Conservation (phyloP, 2,888 invertebrate species). For the Pristionchus maxplancki region DNA sequence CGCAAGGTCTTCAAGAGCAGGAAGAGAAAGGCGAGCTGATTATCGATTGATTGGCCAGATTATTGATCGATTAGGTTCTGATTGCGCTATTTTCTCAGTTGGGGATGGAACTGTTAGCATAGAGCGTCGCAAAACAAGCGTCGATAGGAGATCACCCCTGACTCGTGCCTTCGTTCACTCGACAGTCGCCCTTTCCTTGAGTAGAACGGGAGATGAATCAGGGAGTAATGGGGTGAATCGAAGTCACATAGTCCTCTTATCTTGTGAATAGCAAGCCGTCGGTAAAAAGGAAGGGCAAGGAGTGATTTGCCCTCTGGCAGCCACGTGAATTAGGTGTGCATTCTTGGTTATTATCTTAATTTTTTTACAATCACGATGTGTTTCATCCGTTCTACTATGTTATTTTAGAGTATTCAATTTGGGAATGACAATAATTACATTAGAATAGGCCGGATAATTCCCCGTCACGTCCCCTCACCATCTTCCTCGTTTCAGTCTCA, state of each 20-base stretch:
- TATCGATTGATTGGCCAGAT: conserved; percentile 34
- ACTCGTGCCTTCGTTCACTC: background rate
- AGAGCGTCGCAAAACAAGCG: background rate
- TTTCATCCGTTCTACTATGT: no score
- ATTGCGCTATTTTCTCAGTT: background rate
- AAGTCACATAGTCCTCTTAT: background rate
- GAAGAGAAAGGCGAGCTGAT: conserved; percentile 56
- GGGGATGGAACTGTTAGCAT: conserved; percentile 23
- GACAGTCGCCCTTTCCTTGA: background rate
- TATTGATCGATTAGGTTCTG: background rate
- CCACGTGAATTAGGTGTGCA: no score
- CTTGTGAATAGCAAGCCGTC: background rate
- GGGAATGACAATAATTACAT: no score
- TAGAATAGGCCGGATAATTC: no score
- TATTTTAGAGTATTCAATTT: no score
- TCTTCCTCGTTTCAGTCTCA: conserved; percentile 33
- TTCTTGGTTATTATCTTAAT: no score
- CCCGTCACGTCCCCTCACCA: no score
- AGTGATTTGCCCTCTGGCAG: no score
- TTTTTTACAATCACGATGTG: no score
- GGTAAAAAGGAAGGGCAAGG: background rate
- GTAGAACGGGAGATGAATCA: background rate
- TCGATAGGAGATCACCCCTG: background rate
- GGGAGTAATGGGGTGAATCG: background rate
- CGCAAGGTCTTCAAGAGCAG: conserved; percentile 58